These are phyloP conservation scores for Okamejei kenojei DNA, from an alignment of 2,797 vertebrate species.

Conservation along the genomic window DNA sequence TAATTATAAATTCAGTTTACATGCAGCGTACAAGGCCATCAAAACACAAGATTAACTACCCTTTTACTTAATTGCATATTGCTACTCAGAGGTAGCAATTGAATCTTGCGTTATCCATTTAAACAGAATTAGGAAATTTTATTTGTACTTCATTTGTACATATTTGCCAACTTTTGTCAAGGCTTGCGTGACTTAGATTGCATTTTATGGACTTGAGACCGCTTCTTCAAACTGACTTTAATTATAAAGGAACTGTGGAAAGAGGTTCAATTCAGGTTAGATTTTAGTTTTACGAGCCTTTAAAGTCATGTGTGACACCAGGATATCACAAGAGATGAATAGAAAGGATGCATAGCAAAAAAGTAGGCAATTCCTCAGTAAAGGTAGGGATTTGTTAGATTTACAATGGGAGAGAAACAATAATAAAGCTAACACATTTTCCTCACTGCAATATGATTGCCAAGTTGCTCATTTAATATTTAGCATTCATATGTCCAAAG, in stretches of 20 bases:
- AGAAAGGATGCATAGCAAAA: too few relatives aligned
- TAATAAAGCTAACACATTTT: constrained; percentile 37
- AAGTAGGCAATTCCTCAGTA: neutral
- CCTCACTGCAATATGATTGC: neutral
- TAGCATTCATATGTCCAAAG: neutral
- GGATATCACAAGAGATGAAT: neutral
- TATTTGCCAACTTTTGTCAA: neutral
- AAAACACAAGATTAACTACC: neutral
- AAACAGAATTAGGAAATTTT: neutral
- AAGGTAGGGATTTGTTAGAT: neutral
- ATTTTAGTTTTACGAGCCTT: neutral
- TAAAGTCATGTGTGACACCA: neutral
- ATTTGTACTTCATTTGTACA: neutral
- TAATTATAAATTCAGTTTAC: too few relatives aligned
- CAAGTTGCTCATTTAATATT: neutral
- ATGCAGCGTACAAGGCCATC: neutral
- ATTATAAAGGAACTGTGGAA: neutral
- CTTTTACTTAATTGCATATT: too few relatives aligned
- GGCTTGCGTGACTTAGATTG: neutral
- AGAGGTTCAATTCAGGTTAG: neutral
- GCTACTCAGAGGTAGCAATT: neutral
- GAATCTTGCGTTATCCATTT: neutral
- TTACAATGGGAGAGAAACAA: constrained; percentile 40
- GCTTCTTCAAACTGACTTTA: neutral
- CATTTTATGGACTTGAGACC: neutral